phyloP scores from a whole-genome alignment of 2,888 invertebrate species.

The Ceramica pisi region DNA sequence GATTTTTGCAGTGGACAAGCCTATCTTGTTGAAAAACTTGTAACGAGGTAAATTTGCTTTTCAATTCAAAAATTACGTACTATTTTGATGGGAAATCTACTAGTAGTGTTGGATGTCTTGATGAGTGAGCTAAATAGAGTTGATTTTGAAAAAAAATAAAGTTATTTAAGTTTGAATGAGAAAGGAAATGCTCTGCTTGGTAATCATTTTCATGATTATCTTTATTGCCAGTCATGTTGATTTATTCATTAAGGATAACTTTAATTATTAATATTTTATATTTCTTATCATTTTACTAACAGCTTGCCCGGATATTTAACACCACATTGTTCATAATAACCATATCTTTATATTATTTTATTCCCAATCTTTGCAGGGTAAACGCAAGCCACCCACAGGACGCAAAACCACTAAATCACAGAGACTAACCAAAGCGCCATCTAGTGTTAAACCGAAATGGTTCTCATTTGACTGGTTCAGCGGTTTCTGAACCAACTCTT shows the following conservation, averaged over 20 bases:
- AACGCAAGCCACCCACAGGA: slow-evolving; percentile 70
- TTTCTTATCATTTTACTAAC: slow-evolving; percentile 27
- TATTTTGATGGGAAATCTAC: background rate
- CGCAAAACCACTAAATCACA: slow-evolving; percentile 70
- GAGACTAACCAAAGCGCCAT: slow-evolving; percentile 68
- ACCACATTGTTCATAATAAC: slow-evolving; percentile 26
- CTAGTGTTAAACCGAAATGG: slow-evolving; percentile 66
- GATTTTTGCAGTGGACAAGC: no score
- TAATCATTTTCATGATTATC: no score
- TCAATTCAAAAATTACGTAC: background rate
- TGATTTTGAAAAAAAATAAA: no score
- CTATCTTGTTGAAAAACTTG: no score
- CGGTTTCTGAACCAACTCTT: slow-evolving; percentile 48
- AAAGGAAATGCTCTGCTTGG: no score
- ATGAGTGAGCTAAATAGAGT: background rate
- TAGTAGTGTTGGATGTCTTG: no score
- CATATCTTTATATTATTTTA: slow-evolving; percentile 41
- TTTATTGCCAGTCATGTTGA: background rate
- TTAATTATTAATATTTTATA: background rate
- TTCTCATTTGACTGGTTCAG: slow-evolving; percentile 75
- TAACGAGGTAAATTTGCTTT: no score
- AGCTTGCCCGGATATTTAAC: slow-evolving; percentile 55
- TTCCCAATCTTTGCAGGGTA: slow-evolving; percentile 78
- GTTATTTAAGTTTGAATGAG: no score
- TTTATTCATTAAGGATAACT: background rate